Base-by-base conservation (phyloP, 2,113 vertebrate genomes). In the Semicossyphus pulcher region DNA sequence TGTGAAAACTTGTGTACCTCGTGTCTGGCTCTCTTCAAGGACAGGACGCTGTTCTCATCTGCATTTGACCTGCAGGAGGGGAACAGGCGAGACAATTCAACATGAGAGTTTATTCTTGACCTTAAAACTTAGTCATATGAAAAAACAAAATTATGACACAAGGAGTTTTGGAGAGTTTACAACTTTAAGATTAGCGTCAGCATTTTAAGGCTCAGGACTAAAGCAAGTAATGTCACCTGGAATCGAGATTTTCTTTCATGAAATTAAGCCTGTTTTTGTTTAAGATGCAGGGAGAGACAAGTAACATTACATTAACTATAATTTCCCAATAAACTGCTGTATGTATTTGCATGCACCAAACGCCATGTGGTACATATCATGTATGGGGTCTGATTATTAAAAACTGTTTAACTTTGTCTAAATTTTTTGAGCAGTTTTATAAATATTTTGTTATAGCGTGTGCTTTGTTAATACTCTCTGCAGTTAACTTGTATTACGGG, bases 1-100 rank as follows among this genome's bases (percentile, higher is more conserved):
- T 42, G 59, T 29, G 23, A 29, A 44, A 31, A 84, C 93, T 86
- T 79, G n/a, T n/a, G n/a, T n/a, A 97, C 97, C 94, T 99, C 97
- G 25, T 96, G 95, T 86, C 96, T 97, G 41, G 95, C 92, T 78
- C 95, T 95, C 89, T 98, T 99, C 49, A 93, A 88, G n/a, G 79
- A 54, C 29, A 88, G 51, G 4, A 79, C 25, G 42, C 78, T 65
- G 75, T 52, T 87, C 48, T 94, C 94, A 12, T 94, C 93, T 4
- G 93, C 34, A 44, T 93, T 95, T 3, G 94, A 87, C 87, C 97
- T 98, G 70, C 65, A 68, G 76, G n/a, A 51, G 69, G 23, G 41
- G 49, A 51, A 86, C 15, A 88, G 51, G 31, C 0, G 3, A 34
- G 21, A 5, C 44, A 39, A 32, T 2, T 56, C 5, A 66, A 44